Percentiles rank a stretch among this genome's conserved stretches.
Conservation (phyloP, 2,888 invertebrate species). For the Biston betularia region DNA sequence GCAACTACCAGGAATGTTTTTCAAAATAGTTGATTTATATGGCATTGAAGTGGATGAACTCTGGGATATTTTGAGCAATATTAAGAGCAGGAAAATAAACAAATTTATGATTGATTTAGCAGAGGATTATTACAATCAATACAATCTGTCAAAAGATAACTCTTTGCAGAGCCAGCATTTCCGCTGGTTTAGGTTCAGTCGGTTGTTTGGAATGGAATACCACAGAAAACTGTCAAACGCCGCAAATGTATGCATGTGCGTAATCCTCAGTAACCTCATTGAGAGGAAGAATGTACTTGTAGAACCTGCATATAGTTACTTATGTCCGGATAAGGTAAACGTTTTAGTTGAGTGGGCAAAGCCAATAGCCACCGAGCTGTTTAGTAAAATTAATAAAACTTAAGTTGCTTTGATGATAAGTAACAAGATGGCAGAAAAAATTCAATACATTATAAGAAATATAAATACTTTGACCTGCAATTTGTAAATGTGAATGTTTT, state of each 20-base stretch:
- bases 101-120: conserved; percentile 2
- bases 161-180: not conserved
- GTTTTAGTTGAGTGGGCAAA: conserved; percentile 1
- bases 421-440: not conserved
- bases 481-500: too few relatives aligned
- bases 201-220: not conserved
- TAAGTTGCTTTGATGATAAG: not conserved
- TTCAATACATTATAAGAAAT: not conserved
- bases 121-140: not conserved
- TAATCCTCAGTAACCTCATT: not conserved
- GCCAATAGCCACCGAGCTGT: not conserved
- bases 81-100: not conserved
- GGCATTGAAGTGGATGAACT: conserved; percentile 2
- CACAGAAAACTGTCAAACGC: not conserved
- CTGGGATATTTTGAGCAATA: not conserved
- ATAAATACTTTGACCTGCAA: not conserved
- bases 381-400: not conserved
- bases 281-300: not conserved
- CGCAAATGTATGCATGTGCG: not conserved
- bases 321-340: not conserved
- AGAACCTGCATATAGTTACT: not conserved
- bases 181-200: conserved; percentile 11
- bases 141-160: not conserved
- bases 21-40: conserved; percentile 7
- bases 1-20: conserved; percentile 6